These are phyloP conservation scores for Epizoanthus rinbou DNA, from an alignment of 92 coral and sea anemone species.

Conservation along the genomic window DNA sequence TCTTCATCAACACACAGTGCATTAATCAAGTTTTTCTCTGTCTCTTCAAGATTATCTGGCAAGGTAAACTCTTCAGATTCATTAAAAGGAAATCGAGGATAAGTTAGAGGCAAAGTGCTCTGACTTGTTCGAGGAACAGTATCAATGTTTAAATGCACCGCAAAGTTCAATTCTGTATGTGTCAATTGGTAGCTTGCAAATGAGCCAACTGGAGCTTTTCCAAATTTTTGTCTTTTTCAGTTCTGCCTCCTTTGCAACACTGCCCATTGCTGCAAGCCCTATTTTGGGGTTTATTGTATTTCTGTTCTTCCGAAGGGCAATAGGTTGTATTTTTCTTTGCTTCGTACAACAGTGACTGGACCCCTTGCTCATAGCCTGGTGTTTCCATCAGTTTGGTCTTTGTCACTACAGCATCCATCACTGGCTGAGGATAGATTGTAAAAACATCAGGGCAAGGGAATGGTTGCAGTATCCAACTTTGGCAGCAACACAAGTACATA, in stretches of 20 bases:
- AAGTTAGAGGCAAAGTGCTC: background rate
- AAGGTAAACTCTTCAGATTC: background rate
- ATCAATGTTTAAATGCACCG: slow-evolving; percentile 5
- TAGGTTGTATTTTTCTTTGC: slow-evolving; percentile 15
- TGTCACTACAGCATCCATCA: slow-evolving; percentile 46
- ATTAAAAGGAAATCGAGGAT: slow-evolving; percentile 28
- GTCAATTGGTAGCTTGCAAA: slow-evolving; percentile 45
- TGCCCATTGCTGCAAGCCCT: slow-evolving; percentile 43
- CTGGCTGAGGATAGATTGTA: slow-evolving; percentile 48
- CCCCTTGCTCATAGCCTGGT: slow-evolving; percentile 24
- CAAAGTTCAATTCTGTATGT: slow-evolving; percentile 50
- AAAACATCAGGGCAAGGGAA: slow-evolving; percentile 48
- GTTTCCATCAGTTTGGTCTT: slow-evolving; percentile 50
- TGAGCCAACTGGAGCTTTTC: slow-evolving; percentile 48
- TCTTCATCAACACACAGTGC: background rate
- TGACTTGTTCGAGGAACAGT: background rate
- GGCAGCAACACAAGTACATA: too few relatives aligned
- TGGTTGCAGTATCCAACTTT: background rate
- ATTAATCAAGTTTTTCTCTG: background rate
- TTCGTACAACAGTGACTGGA: slow-evolving; percentile 55
- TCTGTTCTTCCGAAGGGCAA: background rate
- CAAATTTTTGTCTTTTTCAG: slow-evolving; percentile 51
- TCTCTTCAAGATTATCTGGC: background rate
- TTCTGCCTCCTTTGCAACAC: slow-evolving; percentile 1
- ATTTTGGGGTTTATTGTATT: slow-evolving; percentile 50